Base-by-base conservation (phyloP, 2,113 vertebrate genomes). In the Castor canadensis region DNA sequence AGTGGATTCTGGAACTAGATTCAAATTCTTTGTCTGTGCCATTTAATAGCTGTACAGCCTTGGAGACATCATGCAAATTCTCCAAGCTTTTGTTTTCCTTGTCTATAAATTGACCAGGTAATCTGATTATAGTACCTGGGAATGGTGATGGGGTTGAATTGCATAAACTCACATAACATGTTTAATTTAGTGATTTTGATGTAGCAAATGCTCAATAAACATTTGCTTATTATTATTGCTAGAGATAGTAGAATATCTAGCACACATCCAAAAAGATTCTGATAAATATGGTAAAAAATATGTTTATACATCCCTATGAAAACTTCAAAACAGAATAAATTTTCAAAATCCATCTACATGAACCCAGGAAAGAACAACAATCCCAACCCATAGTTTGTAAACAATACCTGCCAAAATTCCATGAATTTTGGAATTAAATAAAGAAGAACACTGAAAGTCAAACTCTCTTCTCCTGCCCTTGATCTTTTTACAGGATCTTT, bases 1-100 rank as follows among this genome's bases (percentile, higher is more conserved):
- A 84, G 10, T 43, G 72, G 16, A 88, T 84, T 67, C 81, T 71
- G 71, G 47, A 95, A 76, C 26, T 81, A 96, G n/a, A 85, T 72
- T 88, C 69, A 81, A 88, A 93, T 62, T 26, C 47, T 66, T 30
- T 49, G 24, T 94, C 72, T 60, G 3, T 84, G 26, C 67, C 47
- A 91, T 45, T 94, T 87, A 94, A 87, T n/a, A 47, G 32, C 38
- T 93, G 32, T 19, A 5, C 12, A 69, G 66, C 38, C 38, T 69
- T 80, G 26, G 47, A 66, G 47, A 92, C 89, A 76, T 40, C 43
- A 91, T 12, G 24, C 66, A 67, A 87, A 96, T 13, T 79, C 47
- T 60, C 54, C 19, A 52, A 40, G 45, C n/a, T 66, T 95, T 87
- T 79, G 32, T 91, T 91, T 58, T 87, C 71, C 12, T 90, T 66